These are phyloP conservation scores for Numenius phaeopus DNA, from an alignment of 2,797 vertebrate species.

Conservation along the genomic window DNA sequence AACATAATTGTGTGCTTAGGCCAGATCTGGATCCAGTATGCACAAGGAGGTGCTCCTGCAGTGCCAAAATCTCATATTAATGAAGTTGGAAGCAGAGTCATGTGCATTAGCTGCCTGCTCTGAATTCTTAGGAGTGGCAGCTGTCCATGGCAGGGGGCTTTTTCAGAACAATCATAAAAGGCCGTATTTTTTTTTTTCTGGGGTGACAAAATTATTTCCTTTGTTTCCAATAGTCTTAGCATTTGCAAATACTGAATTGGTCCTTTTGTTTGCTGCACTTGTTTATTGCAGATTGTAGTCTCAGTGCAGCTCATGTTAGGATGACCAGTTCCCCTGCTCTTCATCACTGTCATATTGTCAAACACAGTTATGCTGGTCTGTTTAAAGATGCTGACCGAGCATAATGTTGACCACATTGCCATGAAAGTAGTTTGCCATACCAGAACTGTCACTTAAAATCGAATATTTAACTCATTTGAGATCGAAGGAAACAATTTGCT, in stretches of 20 bases:
- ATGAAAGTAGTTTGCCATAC: not conserved
- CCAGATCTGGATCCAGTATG: not conserved
- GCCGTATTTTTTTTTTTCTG: not conserved
- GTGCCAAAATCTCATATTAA: constrained; percentile 56
- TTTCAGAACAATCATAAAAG: constrained; percentile 42
- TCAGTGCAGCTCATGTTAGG: not conserved
- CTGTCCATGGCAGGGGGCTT: constrained; percentile 2
- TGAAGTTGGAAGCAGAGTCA: constrained; percentile 42
- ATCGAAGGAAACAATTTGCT: constrained; percentile 2
- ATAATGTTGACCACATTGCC: not conserved
- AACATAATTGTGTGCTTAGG: constrained; percentile 28
- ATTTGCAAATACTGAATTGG: constrained; percentile 40
- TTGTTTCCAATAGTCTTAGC: constrained; percentile 50
- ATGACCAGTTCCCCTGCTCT: not conserved
- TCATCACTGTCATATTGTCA: not conserved
- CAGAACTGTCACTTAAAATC: constrained; percentile 23
- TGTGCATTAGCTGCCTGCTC: constrained; percentile 14
- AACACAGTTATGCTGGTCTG: not conserved
- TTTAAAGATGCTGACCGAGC: constrained; percentile 11
- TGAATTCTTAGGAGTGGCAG: constrained; percentile 48
- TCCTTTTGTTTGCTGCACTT: constrained; percentile 34
- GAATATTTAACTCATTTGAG: constrained; percentile 48
- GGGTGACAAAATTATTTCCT: constrained; percentile 9
- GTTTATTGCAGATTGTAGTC: not conserved
- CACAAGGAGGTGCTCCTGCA: constrained; percentile 33